Conservation (phyloP, 2,113 vertebrate species). For the Pseudorectes ferrugineus region DNA sequence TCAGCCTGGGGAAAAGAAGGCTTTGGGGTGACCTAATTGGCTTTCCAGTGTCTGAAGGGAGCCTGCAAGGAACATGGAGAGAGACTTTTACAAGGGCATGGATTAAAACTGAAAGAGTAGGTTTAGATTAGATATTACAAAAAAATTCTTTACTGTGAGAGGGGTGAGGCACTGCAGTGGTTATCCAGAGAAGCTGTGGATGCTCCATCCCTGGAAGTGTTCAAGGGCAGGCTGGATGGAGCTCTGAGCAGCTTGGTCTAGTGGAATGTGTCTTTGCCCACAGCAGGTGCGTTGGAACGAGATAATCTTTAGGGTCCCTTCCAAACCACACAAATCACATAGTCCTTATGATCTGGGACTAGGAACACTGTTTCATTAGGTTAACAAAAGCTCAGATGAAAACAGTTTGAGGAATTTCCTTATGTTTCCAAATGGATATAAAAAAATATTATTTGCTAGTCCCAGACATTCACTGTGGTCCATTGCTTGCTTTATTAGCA, state of each 20-base stretch:
- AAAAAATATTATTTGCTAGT: background rate
- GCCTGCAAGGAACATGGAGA: background rate
- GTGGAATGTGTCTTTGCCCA: background rate
- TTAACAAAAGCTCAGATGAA: background rate
- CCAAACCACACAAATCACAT: background rate
- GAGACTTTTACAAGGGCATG: background rate
- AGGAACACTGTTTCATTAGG: background rate
- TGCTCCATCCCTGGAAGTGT: background rate
- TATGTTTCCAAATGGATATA: background rate
- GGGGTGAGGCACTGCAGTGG: background rate
- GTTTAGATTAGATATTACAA: background rate
- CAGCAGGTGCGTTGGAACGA: accelerated
- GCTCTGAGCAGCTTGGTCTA: background rate
- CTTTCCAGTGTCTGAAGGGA: background rate
- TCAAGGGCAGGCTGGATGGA: background rate
- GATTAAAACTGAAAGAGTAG: background rate
- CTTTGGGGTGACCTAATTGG: background rate
- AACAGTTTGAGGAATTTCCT: background rate
- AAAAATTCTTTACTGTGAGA: background rate
- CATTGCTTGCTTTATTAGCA: background rate
- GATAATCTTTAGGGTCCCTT: background rate
- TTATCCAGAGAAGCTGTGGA: background rate
- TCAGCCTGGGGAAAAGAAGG: background rate
- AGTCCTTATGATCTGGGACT: background rate
- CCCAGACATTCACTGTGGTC: accelerated